Evolutionary conservation across 2,113 vertebrate genomes (phyloP), one percentile per base, ranked within the genome.

Genomic region (Hyperopisus bebe): DNA sequence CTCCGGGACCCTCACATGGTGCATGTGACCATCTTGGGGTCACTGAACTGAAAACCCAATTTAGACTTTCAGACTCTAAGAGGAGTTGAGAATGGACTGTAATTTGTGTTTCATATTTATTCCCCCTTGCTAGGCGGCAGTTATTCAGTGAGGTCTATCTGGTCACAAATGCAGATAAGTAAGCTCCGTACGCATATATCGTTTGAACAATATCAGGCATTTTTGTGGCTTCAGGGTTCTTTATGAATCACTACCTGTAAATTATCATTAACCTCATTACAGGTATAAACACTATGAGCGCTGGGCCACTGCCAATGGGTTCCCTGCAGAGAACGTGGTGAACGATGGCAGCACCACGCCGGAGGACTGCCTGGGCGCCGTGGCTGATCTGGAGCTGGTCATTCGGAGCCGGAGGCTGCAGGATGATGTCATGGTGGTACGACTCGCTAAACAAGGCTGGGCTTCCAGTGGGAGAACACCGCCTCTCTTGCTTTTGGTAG

Each of bases 91-190:
- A 21, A 89, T 55, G 47, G 9, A 44, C 46, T 15, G 17, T 35
- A 80, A 89, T 31, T 19, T 11, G 24, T 87, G 9, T 44, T 31
- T 66, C 3, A n/a, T 24, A 27, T 86, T 53, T 35, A 74, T 42
- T 31, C 7, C 2, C 27, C 77, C 27, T 82, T 19, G 90, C 5
- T 51, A 97, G 96, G 94, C 92, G 96, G 1, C 96, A 97, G 92
- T 88, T 97, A 84, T 97, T 97, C 93, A 96, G 94, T 89, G 95
- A 94, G 39, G 96, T 97, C 13, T 97, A 97, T 89, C 93, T 97
- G 89, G 95, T 97, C 88, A 97, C 96, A 0, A 97, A 97, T 90
- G 96, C 96, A 90, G 96, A 97, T 91, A 97, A 97, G 96, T 97
- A 91, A 94, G 96, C 93, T 39, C 21, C 89, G 5, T 66, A 77